phyloP scores from a whole-genome alignment of 2,888 invertebrate genomes.

The Uloborus plumipes region DNA sequence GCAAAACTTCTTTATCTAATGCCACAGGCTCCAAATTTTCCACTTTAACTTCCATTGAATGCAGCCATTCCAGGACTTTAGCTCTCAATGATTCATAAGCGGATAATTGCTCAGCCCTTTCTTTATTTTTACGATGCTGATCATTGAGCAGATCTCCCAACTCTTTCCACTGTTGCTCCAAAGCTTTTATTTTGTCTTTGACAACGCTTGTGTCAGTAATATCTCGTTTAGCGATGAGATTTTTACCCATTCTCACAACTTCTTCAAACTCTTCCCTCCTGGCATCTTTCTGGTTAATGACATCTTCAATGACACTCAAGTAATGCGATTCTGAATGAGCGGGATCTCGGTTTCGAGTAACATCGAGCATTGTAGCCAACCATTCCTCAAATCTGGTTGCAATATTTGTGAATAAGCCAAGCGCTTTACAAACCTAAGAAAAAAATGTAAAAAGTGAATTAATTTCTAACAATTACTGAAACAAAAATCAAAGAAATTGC shows the following conservation, averaged over 20 bases:
- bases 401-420: slow-evolving; percentile 79
- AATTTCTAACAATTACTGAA: background rate
- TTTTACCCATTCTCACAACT: slow-evolving; percentile 84
- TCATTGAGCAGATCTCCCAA: slow-evolving; percentile 86
- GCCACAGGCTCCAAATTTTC: slow-evolving; percentile 86
- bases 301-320: slow-evolving; percentile 76
- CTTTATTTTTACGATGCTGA: slow-evolving; percentile 84
- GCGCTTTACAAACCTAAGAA: slow-evolving; percentile 74
- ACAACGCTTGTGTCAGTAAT: slow-evolving; percentile 88
- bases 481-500: too few relatives aligned
- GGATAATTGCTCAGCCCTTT: slow-evolving; percentile 86
- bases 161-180: slow-evolving; percentile 92
- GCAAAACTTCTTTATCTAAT: slow-evolving; percentile 86
- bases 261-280: slow-evolving; percentile 81
- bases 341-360: slow-evolving; percentile 81
- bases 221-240: slow-evolving; percentile 85
- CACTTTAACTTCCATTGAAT: slow-evolving; percentile 82
- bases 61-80: slow-evolving; percentile 88
- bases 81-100: slow-evolving; percentile 88
- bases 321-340: slow-evolving; percentile 76
- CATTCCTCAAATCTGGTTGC: slow-evolving; percentile 69
- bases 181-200: slow-evolving; percentile 82
- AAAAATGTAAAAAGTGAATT: background rate
- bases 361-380: slow-evolving; percentile 76
- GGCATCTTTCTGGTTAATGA: slow-evolving; percentile 71